Evolutionary conservation across 2,113 vertebrate genomes (phyloP), one percentile per base, ranked within the genome.

Genomic region (Syngnathus floridae): DNA sequence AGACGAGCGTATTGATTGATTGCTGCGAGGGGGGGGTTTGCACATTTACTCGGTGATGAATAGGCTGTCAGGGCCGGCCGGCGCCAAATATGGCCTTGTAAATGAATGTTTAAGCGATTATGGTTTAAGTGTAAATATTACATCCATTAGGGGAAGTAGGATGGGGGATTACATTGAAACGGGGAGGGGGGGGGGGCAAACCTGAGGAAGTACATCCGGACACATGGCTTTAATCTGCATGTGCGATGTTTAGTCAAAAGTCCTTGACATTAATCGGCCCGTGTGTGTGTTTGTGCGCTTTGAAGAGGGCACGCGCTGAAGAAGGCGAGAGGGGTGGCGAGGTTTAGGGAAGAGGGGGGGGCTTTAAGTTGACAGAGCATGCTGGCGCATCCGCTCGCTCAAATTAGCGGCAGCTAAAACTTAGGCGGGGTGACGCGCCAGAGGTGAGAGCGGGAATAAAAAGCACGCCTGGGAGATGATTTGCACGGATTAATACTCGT

Each of bases 121-220:
- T 84, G 77, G 81, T 88, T 79, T 88, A 89, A 85, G 85, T 86
- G 86, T 90, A 90, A 90, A 90, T 89, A 90, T 90, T 91, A 89
- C 84, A 84, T 86, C 87, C 87, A 89, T 90, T 91, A 90, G 65
- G 77, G 37, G 58, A 6, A 21, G 57, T 31, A 55, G 2, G 54
- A 35, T 7, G 12, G 79, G 70, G 85, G 89, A 90, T 91, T 90
- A 90, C 77, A 87, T 81, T 79, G 58, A 55, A 55, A 16, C 1
- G 79, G 74, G 77, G 77, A 76, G 82, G 82, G 82, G 82, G 80
- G 64, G 66, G 79, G 58, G 79, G n/a, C n/a, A 79, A 79, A 74
- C 67, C 75, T 26, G 59, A 35, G 48, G 73, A 78, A 80, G 70
- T 80, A 64, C 73, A 54, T 51, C 71, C 65, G 60, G 70, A 70